Evolutionary conservation across 2,888 invertebrate genomes (phyloP).

Genomic region (Trypoxylon attenuatum): DNA sequence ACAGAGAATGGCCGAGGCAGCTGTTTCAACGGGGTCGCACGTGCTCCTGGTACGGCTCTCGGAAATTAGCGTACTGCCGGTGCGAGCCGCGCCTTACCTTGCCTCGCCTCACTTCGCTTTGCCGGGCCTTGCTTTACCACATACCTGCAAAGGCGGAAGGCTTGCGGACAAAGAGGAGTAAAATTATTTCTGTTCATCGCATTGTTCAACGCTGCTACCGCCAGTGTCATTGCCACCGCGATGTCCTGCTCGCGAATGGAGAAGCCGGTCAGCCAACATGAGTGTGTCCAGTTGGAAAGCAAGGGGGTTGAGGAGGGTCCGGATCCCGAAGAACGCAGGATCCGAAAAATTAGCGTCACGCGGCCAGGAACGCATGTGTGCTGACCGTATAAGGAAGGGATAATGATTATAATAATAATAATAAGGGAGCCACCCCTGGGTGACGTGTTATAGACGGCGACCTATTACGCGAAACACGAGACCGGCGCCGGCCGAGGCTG

Average conservation of each 20-base stretch:
- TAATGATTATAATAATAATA: constrained; percentile 53
- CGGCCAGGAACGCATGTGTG: neutral
- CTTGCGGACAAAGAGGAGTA: neutral
- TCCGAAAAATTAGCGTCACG: constrained; percentile 26
- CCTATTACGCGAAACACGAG: constrained; percentile 70
- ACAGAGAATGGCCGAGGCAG: constrained; percentile 27
- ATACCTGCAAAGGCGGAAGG: too few relatives aligned
- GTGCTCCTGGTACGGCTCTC: neutral
- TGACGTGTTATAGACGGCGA: constrained; percentile 59
- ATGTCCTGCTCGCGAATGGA: neutral
- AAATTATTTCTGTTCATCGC: neutral
- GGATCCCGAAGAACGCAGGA: constrained; percentile 7
- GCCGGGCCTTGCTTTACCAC: too few relatives aligned
- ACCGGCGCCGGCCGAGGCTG: constrained; percentile 64
- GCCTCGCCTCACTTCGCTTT: too few relatives aligned
- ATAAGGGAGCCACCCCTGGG: constrained; percentile 44
- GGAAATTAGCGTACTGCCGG: neutral
- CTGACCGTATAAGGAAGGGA: constrained; percentile 31
- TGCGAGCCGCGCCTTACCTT: too few relatives aligned
- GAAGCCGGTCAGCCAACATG: neutral
- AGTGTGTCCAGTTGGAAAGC: neutral
- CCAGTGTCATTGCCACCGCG: neutral
- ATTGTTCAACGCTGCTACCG: too few relatives aligned
- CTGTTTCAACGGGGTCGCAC: neutral
- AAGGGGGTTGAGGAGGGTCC: constrained; percentile 11